Percentiles rank a stretch among this genome's conserved stretches.
Evolutionary conservation across 2,113 vertebrate genomes (phyloP).

Genomic region (Callithrix jacchus): DNA sequence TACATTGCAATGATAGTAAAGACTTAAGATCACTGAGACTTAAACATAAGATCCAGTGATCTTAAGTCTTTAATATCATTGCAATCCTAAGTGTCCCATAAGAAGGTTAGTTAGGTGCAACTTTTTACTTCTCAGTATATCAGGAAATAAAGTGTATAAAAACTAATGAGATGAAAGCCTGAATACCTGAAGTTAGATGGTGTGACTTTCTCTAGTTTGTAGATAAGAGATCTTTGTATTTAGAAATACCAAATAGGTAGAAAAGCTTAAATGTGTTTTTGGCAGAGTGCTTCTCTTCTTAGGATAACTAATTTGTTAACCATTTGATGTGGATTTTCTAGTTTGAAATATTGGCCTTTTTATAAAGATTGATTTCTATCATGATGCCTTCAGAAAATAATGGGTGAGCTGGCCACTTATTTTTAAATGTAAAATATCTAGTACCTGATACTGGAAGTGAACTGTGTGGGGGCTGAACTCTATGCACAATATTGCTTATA

Average conservation of each 20-base stretch:
- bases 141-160: background rate
- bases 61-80: background rate
- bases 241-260: background rate
- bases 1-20: no score
- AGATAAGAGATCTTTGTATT: background rate
- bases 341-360: background rate
- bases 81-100: background rate
- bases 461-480: background rate
- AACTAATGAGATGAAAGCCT: background rate
- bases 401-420: background rate
- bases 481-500: rapidly evolving
- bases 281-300: background rate
- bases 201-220: background rate
- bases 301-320: background rate
- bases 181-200: no score
- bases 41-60: no score
- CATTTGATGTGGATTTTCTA: background rate
- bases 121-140: background rate
- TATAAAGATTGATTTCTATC: background rate
- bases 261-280: background rate
- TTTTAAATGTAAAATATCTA: background rate
- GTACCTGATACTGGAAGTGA: background rate
- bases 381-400: background rate
- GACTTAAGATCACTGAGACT: no score
- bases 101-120: background rate